Conservation (phyloP, 2,113 vertebrate genomes). For the Eulacestoma nigropectus region DNA sequence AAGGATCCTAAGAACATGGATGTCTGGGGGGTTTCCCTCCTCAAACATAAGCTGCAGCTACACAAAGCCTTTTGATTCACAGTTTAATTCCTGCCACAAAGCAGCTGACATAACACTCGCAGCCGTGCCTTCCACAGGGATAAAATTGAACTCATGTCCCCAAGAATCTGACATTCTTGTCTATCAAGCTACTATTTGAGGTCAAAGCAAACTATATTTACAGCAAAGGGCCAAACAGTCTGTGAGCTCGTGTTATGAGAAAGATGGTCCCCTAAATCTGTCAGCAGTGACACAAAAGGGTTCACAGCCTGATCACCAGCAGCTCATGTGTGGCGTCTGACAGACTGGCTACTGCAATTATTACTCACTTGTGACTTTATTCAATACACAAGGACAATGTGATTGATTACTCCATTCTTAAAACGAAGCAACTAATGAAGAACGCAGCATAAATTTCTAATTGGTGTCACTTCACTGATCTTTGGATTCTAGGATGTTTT, state of each 20-base stretch:
- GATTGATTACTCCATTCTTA: conserved; percentile 13
- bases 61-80: neutral
- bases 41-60: neutral
- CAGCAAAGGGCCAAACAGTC: neutral
- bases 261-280: neutral
- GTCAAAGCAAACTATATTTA: conserved; percentile 2
- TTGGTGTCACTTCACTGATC: neutral
- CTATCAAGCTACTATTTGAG: neutral
- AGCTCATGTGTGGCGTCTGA: neutral
- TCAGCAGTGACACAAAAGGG: neutral
- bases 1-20: neutral
- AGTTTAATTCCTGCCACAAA: neutral
- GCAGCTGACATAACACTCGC: neutral
- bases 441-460: neutral
- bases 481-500: neutral
- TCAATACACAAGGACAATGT: neutral
- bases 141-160: neutral
- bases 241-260: neutral
- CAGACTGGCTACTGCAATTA: conserved; percentile 23
- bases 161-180: neutral
- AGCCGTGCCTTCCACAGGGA: neutral
- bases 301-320: neutral
- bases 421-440: neutral
- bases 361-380: neutral
- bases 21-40: neutral